Percentiles rank a stretch among this genome's conserved stretches.
These are phyloP conservation scores for Apolygus lucorum DNA, from an alignment of 1,140 invertebrate genomes.

Conservation along the genomic window DNA sequence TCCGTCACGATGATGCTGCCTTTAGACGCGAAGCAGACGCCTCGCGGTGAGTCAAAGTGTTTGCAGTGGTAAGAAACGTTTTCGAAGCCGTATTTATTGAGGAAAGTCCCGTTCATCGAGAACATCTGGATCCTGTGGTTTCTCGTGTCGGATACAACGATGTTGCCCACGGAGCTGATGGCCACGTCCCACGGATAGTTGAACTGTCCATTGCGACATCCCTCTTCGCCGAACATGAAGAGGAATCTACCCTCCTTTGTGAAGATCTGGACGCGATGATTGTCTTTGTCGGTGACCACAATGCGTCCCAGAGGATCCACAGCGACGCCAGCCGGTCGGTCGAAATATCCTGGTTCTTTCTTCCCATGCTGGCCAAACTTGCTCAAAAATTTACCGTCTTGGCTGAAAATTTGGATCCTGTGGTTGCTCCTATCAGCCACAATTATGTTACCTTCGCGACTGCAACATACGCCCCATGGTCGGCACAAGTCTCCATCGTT, in stretches of 20 bases:
- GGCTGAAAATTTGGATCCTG: constrained; percentile 73
- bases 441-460: constrained; percentile 68
- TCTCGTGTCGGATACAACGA: constrained; percentile 84
- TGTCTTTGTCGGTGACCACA: constrained; percentile 90
- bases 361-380: constrained; percentile 68
- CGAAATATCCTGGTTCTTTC: constrained; percentile 71
- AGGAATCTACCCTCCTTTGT: constrained; percentile 68
- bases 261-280: constrained; percentile 86
- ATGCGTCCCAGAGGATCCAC: constrained; percentile 67
- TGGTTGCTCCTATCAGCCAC: constrained; percentile 89
- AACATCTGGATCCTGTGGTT: constrained; percentile 89
- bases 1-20: constrained; percentile 81
- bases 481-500: constrained; percentile 47
- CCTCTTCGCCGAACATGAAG: constrained; percentile 78
- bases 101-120: constrained; percentile 64
- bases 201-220: constrained; percentile 75
- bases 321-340: constrained; percentile 80
- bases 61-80: constrained; percentile 55
- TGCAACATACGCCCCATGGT: constrained; percentile 85
- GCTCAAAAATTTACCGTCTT: constrained; percentile 62
- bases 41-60: constrained; percentile 80
- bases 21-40: constrained; percentile 73
- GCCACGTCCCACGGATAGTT: constrained; percentile 96
- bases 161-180: constrained; percentile 66
- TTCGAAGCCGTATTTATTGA: constrained; percentile 77